phyloP scores from a whole-genome alignment of 1,140 invertebrate species.

The Aphaenogaster floridana region DNA sequence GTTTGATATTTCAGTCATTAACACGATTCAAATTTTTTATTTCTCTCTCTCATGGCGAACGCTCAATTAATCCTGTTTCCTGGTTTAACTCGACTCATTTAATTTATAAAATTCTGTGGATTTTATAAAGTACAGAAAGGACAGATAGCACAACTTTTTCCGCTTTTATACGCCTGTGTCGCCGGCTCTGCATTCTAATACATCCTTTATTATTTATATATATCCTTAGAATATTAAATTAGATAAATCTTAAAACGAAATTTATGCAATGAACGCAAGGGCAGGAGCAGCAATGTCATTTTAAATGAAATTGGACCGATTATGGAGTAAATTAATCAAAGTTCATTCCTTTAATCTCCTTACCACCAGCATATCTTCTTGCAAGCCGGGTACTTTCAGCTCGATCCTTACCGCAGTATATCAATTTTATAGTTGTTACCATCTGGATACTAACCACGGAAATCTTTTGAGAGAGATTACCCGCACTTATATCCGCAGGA shows the following conservation, averaged over 20 bases:
- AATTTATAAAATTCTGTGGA: slow-evolving; percentile 45
- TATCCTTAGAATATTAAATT: slow-evolving; percentile 34
- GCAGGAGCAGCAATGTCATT: slow-evolving; percentile 33
- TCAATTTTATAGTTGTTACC: slow-evolving; percentile 62
- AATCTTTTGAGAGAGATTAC: slow-evolving; percentile 59
- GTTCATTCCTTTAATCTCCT: slow-evolving; percentile 63
- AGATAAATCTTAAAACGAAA: slow-evolving; percentile 37
- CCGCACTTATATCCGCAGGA: slow-evolving; percentile 50
- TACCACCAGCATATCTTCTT: slow-evolving; percentile 55
- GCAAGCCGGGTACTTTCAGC: slow-evolving; percentile 49
- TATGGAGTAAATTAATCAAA: slow-evolving; percentile 63
- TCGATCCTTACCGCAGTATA: slow-evolving; percentile 53
- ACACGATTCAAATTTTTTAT: slow-evolving; percentile 21
- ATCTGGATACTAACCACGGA: slow-evolving; percentile 43
- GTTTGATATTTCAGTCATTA: slow-evolving; percentile 36
- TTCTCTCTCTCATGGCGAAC: neutral
- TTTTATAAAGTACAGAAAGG: slow-evolving; percentile 25
- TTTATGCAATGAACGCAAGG: slow-evolving; percentile 8
- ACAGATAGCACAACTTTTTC: neutral
- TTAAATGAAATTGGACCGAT: slow-evolving; percentile 55
- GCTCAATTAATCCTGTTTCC: slow-evolving; percentile 26
- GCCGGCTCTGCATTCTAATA: neutral
- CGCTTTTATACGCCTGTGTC: neutral
- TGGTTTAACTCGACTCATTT: slow-evolving; percentile 9
- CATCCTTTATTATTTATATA: slow-evolving; percentile 2